A percentile compares a stretch with the other conserved stretches of the same genome.
phyloP scores from a whole-genome alignment of 2,113 vertebrate genomes.

The Vireo altiloquus region DNA sequence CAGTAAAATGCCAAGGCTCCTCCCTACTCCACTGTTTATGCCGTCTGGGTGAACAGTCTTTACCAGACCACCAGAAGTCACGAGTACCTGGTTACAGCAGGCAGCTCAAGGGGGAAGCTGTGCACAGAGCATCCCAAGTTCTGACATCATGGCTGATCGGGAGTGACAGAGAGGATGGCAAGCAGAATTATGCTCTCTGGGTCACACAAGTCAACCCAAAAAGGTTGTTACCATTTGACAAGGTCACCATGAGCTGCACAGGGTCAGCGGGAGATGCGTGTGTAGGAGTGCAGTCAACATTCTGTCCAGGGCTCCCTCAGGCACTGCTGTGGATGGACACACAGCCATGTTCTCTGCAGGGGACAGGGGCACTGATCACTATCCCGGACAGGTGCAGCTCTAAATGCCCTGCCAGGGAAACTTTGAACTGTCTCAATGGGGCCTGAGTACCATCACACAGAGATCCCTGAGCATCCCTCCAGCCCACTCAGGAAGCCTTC shows the following conservation, averaged over 20 bases:
- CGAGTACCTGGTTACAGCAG: not conserved
- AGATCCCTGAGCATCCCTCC: not conserved
- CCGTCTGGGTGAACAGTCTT: not conserved
- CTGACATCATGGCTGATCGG: not conserved
- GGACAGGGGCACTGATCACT: not conserved
- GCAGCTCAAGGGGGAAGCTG: not conserved
- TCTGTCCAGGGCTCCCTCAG: not conserved
- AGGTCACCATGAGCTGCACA: not conserved
- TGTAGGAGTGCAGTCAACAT: accelerated
- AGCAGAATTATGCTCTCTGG: not conserved
- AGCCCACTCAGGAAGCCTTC: not conserved
- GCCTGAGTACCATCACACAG: too few species aligned
- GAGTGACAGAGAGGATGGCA: not conserved
- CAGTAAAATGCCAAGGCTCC: not conserved
- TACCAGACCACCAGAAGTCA: not conserved
- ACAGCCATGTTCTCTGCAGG: not conserved
- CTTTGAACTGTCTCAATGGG: not conserved
- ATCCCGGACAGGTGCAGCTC: accelerated
- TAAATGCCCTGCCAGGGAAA: not conserved
- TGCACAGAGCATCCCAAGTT: not conserved
- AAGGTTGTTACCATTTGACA: not conserved
- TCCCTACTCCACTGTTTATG: not conserved
- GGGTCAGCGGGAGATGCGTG: accelerated
- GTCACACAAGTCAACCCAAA: not conserved
- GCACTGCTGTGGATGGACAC: not conserved